phyloP scores from a whole-genome alignment of 2,888 invertebrate genomes.

The Brenthis daphne region DNA sequence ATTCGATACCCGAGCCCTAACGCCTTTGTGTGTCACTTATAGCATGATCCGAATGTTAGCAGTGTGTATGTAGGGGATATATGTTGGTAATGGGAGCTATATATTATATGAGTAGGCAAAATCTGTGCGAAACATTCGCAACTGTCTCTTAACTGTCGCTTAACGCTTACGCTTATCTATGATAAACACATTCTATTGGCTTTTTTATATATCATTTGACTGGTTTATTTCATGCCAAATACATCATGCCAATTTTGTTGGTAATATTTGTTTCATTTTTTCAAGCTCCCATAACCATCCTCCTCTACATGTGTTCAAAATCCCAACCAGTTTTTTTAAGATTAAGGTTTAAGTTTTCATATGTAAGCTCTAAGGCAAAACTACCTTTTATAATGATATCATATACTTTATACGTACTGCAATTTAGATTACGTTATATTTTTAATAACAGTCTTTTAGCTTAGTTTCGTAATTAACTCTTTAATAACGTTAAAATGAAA shows the following conservation, averaged over 20 bases:
- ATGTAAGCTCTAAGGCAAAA: constrained; percentile 6
- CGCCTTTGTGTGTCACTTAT: constrained; percentile 79
- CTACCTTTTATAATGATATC: constrained; percentile 4
- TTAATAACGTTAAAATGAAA: constrained; percentile 19
- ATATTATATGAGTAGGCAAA: constrained; percentile 9
- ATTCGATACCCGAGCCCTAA: constrained; percentile 65
- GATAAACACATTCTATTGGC: constrained; percentile 21
- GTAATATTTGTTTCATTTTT: constrained; percentile 11
- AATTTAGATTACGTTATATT: constrained; percentile 17
- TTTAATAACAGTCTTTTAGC: constrained; percentile 32
- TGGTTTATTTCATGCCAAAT: constrained; percentile 8
- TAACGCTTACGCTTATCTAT: constrained; percentile 34
- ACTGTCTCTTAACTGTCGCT: constrained; percentile 34
- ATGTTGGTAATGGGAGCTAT: constrained; percentile 35
- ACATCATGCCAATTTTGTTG: constrained; percentile 4
- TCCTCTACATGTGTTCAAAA: constrained; percentile 24
- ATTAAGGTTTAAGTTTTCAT: neutral
- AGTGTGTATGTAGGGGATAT: constrained; percentile 20
- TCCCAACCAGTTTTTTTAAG: constrained; percentile 8
- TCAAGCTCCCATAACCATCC: constrained; percentile 33
- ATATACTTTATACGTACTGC: constrained; percentile 10
- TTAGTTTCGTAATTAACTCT: constrained; percentile 35
- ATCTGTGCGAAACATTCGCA: constrained; percentile 17
- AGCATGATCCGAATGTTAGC: constrained; percentile 59
- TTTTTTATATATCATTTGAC: constrained; percentile 17